Conservation (phyloP, 1,140 invertebrate species). For the Mylabris phalerata region DNA sequence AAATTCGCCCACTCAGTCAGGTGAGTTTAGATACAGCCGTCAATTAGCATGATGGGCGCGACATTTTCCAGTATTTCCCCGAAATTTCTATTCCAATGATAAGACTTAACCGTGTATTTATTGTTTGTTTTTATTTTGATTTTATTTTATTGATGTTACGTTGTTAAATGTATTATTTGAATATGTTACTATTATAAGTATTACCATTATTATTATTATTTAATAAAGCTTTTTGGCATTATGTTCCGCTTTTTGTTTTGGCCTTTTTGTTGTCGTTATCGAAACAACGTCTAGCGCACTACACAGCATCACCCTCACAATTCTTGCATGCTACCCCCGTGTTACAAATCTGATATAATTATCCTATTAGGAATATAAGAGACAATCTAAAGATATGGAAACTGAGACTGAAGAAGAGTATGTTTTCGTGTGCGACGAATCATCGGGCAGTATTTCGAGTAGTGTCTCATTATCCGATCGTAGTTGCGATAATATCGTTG, state of each 20-base stretch:
- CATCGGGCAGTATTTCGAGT: slow-evolving; percentile 53
- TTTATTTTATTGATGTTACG: slow-evolving; percentile 12
- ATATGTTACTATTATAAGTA: neutral
- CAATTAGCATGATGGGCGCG: slow-evolving; percentile 16
- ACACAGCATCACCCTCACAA: neutral
- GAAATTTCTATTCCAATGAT: neutral
- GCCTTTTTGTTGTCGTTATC: slow-evolving; percentile 7
- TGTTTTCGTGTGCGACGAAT: slow-evolving; percentile 49
- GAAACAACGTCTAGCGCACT: neutral
- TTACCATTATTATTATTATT: slow-evolving; percentile 7
- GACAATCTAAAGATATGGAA: slow-evolving; percentile 72
- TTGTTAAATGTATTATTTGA: slow-evolving; percentile 18
- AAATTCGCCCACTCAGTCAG: slow-evolving; percentile 83
- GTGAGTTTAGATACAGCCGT: slow-evolving; percentile 47
- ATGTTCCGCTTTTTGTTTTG: slow-evolving; percentile 16
- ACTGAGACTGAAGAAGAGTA: slow-evolving; percentile 58
- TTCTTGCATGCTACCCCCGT: neutral
- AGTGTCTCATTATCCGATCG: slow-evolving; percentile 66
- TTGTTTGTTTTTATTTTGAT: neutral
- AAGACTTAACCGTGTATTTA: slow-evolving; percentile 4
- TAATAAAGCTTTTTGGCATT: slow-evolving; percentile 21
- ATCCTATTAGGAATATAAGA: slow-evolving; percentile 61
- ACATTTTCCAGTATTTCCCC: slow-evolving; percentile 1
- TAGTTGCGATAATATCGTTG: slow-evolving; percentile 74
- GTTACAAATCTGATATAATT: no score